Conservation (phyloP, 2,113 vertebrate species). For the Pelvicachromis taeniatus region DNA sequence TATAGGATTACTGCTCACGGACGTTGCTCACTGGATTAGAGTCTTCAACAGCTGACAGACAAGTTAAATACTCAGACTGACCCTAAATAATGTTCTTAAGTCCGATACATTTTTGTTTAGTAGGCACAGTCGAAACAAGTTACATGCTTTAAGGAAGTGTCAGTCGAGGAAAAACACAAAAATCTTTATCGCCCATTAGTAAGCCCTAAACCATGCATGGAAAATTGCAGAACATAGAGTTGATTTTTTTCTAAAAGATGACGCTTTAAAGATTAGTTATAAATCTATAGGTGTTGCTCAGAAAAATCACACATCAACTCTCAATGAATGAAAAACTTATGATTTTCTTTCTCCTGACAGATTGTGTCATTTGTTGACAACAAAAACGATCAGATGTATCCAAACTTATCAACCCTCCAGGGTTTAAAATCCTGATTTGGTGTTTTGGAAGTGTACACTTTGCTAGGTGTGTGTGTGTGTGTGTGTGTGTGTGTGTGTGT, state of each 20-base stretch:
- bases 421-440: not conserved
- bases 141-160: not conserved
- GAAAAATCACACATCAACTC: not conserved
- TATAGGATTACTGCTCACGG: not conserved
- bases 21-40: not conserved
- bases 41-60: not conserved
- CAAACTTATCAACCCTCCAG: not conserved
- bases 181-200: not conserved
- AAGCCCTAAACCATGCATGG: not conserved
- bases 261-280: not conserved
- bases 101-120: not conserved
- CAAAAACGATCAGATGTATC: not conserved
- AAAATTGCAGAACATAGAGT: not conserved
- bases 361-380: not conserved
- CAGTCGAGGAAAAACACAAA: not conserved
- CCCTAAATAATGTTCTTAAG: not conserved
- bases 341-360: not conserved
- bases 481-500: not conserved
- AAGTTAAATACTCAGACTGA: not conserved
- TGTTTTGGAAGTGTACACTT: not conserved
- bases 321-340: not conserved
- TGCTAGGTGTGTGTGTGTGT: not conserved
- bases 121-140: not conserved
- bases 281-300: not conserved
- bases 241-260: not conserved